Percentiles rank a stretch among this genome's conserved stretches.
phyloP scores from a whole-genome alignment of 2,888 invertebrate species.

The Netelia melanura region DNA sequence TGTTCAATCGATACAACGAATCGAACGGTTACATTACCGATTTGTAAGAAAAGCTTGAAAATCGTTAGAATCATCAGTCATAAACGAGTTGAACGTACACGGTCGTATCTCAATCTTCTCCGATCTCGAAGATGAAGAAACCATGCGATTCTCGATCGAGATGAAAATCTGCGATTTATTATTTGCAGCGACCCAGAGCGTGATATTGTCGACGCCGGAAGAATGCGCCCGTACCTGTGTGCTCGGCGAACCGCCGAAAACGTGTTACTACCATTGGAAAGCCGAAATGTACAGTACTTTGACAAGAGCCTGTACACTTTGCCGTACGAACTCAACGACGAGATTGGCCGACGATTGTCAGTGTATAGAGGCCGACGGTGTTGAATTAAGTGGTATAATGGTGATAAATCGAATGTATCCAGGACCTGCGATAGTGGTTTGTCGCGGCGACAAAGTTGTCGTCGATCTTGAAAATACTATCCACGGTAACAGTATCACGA shows the following conservation, averaged over 20 bases:
- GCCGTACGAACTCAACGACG: conserved; percentile 15
- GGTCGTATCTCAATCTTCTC: too few relatives aligned
- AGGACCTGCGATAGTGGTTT: conserved; percentile 94
- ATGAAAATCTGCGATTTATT: neutral
- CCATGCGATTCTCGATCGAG: too few relatives aligned
- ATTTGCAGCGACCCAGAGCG: neutral
- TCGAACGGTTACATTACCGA: too few relatives aligned
- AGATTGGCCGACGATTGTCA: conserved; percentile 87
- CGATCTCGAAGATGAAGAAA: too few relatives aligned
- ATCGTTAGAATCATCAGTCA: too few relatives aligned
- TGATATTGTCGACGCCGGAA: conserved; percentile 33
- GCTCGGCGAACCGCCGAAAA: conserved; percentile 41
- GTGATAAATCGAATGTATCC: conserved; percentile 94
- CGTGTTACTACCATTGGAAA: conserved; percentile 60
- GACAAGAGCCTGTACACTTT: conserved; percentile 31
- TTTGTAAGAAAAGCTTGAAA: too few relatives aligned
- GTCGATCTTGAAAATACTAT: conserved; percentile 94
- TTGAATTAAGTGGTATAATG: conserved; percentile 92
- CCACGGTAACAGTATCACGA: conserved; percentile 93
- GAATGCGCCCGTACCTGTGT: conserved; percentile 49
- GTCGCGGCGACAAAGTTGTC: conserved; percentile 94
- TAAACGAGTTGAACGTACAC: too few relatives aligned
- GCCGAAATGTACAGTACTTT: conserved; percentile 38
- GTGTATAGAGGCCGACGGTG: conserved; percentile 95
- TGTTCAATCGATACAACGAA: too few relatives aligned